Evolutionary conservation across 2,888 invertebrate species (phyloP).

Genomic region (Dione juno): DNA sequence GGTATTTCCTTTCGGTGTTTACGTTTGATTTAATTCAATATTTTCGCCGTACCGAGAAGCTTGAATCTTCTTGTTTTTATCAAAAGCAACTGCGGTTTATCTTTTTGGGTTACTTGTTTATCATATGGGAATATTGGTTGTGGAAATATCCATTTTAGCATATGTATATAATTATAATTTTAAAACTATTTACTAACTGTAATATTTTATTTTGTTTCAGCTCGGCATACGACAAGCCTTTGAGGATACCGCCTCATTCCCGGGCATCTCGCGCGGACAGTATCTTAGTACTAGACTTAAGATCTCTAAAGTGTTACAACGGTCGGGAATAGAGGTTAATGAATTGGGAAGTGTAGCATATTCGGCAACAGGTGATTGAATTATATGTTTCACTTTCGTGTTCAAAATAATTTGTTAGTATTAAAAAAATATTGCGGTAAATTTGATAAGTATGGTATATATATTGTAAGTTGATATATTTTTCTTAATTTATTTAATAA

Average conservation of each 20-base stretch:
- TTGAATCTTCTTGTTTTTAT: not conserved
- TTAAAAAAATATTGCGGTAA: too few relatives aligned
- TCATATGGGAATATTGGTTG: not conserved
- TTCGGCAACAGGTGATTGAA: slow-evolving; percentile 86
- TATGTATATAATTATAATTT: not conserved
- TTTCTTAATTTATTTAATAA: too few relatives aligned
- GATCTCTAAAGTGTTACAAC: slow-evolving; percentile 88
- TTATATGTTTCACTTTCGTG: slow-evolving; percentile 17
- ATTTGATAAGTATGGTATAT: too few relatives aligned
- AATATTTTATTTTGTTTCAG: slow-evolving; percentile 62
- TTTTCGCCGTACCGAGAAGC: not conserved
- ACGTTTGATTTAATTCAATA: slow-evolving; percentile 11
- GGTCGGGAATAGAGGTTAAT: slow-evolving; percentile 89
- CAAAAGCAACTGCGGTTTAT: not conserved
- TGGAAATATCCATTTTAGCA: not conserved
- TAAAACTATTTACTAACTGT: not conserved
- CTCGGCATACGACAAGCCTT: slow-evolving; percentile 90
- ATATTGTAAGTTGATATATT: too few relatives aligned
- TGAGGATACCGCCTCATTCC: slow-evolving; percentile 86
- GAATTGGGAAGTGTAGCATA: slow-evolving; percentile 89
- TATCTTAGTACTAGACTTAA: slow-evolving; percentile 75
- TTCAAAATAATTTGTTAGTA: too few relatives aligned
- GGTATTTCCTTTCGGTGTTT: slow-evolving; percentile 39
- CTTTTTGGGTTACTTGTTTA: not conserved
- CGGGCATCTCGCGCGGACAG: slow-evolving; percentile 86